Evolutionary conservation across 2,113 vertebrate genomes (phyloP).

Genomic region (Pelecanoides urinatrix): DNA sequence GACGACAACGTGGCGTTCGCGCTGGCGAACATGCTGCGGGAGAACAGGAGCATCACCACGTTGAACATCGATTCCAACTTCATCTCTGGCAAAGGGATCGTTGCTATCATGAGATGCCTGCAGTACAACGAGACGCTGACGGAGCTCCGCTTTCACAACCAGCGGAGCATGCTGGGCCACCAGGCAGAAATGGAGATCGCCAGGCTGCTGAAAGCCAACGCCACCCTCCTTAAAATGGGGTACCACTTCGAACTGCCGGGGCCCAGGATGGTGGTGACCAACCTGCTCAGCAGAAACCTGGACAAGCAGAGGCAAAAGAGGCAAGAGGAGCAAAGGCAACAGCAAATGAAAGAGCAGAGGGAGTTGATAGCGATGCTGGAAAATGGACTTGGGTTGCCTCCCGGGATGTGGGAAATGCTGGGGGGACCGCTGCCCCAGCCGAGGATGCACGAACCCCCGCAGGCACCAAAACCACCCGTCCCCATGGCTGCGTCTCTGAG

Average conservation of each 20-base stretch:
- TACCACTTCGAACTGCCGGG: slow-evolving; percentile 95
- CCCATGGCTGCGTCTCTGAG: background rate
- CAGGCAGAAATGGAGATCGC: slow-evolving; percentile 96
- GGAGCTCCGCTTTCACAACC: slow-evolving; percentile 97
- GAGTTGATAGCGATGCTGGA: slow-evolving; percentile 85
- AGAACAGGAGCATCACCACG: slow-evolving; percentile 90
- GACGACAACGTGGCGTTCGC: slow-evolving; percentile 87
- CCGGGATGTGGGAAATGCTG: slow-evolving; percentile 86
- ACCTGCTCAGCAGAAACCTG: slow-evolving; percentile 91
- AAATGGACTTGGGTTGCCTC: slow-evolving; percentile 85
- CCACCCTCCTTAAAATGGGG: slow-evolving; percentile 93
- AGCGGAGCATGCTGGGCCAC: slow-evolving; percentile 96
- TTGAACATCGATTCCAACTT: slow-evolving; percentile 95
- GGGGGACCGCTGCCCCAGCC: slow-evolving; percentile 73
- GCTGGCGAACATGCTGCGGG: slow-evolving; percentile 93
- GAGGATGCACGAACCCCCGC: slow-evolving; percentile 29
- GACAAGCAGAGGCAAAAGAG: slow-evolving; percentile 91
- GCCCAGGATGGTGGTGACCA: slow-evolving; percentile 97
- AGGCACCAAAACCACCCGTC: slow-evolving; percentile 40
- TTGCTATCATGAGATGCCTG: slow-evolving; percentile 93
- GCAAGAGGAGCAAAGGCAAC: slow-evolving; percentile 86
- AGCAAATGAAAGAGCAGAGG: slow-evolving; percentile 85
- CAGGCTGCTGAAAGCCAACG: slow-evolving; percentile 91
- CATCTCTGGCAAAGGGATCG: slow-evolving; percentile 90
- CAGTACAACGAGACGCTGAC: slow-evolving; percentile 95